Percentiles rank a stretch among this genome's conserved stretches.
Conservation (phyloP, 2,113 vertebrate species). For the Probosciger aterrimus region DNA sequence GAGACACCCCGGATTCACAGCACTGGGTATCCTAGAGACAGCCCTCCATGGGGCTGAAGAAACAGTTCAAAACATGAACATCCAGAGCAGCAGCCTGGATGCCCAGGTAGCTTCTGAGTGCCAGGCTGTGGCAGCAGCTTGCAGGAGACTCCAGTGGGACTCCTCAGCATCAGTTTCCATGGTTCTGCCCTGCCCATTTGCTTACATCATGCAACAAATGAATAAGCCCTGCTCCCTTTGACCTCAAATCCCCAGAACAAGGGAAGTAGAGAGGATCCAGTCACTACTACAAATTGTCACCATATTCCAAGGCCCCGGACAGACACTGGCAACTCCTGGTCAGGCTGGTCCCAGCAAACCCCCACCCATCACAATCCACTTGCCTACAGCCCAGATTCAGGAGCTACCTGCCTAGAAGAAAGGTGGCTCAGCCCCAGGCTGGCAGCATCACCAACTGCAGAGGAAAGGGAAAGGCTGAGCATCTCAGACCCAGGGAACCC, state of each 20-base stretch:
- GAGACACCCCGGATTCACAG: background rate
- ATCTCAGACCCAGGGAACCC: background rate
- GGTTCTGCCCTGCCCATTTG: background rate
- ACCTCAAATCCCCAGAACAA: background rate
- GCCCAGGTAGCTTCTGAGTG: background rate
- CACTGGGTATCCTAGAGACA: background rate
- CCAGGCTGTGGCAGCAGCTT: background rate
- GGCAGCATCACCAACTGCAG: background rate
- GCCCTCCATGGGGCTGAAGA: background rate
- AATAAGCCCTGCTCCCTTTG: background rate
- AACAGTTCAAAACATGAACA: background rate
- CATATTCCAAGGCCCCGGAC: background rate
- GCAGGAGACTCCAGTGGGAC: background rate
- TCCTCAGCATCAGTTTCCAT: background rate
- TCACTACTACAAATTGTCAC: background rate
- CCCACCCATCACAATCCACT: background rate
- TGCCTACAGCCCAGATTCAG: background rate
- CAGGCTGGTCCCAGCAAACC: background rate
- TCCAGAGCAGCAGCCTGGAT: background rate
- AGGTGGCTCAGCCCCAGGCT: background rate
- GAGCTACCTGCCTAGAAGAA: background rate
- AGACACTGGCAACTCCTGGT: background rate
- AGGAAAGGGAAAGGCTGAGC: slow-evolving; percentile 15
- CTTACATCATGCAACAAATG: background rate
- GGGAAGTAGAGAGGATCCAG: background rate